phyloP scores from a whole-genome alignment of 1,140 invertebrate species.

The Brachionus asplanchnoidis region DNA sequence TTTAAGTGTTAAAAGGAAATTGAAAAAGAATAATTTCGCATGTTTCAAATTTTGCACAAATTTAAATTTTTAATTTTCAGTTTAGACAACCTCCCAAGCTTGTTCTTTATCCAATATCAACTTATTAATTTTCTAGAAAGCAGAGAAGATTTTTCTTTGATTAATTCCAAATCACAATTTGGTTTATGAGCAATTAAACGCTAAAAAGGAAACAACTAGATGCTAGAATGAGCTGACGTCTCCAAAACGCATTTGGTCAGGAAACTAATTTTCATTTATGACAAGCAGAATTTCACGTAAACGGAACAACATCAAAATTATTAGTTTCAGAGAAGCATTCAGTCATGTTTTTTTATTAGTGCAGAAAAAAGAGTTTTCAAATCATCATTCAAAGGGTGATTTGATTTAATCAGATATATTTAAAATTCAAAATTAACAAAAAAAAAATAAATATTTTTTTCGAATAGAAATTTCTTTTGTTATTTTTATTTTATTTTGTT shows the following conservation, averaged over 20 bases:
- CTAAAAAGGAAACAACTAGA: neutral
- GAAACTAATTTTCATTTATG: conserved; percentile 17
- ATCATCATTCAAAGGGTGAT: neutral
- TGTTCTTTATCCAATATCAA: neutral
- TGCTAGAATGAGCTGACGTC: neutral
- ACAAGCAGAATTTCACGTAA: neutral
- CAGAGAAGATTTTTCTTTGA: neutral
- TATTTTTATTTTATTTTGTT: neutral
- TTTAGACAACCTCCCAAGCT: neutral
- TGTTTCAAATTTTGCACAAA: neutral
- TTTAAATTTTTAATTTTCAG: conserved; percentile 15
- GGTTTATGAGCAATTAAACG: conserved; percentile 19
- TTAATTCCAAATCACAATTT: conserved; percentile 27
- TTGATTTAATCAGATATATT: too few species aligned
- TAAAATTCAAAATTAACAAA: neutral
- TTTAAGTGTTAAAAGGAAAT: conserved; percentile 16
- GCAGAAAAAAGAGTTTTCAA: neutral
- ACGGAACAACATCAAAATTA: neutral
- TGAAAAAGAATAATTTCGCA: neutral
- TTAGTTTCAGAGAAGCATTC: neutral
- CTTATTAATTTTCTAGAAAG: neutral
- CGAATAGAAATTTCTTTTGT: neutral
- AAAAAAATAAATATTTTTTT: neutral
- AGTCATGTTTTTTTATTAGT: neutral
- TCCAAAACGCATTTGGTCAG: neutral